Evolutionary conservation across 2,888 invertebrate species (phyloP), one percentile per base, ranked within the genome.

Genomic region (Amiota minor): DNA sequence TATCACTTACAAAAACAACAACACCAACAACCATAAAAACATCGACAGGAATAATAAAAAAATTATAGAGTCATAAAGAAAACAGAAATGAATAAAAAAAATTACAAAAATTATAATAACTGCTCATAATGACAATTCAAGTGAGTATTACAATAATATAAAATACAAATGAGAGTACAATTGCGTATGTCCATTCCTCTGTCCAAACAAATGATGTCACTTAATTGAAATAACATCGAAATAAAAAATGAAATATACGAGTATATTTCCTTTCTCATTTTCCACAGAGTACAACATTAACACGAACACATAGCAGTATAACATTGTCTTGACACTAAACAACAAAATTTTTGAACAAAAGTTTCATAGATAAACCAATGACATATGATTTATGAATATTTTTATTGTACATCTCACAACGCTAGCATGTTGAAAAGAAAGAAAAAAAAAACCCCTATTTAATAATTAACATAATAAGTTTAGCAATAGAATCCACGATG

Each of bases 151-250:
- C 14, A 53, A n/a, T 53, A 53, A n/a, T 16, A 16, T 14, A 53
- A 9, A 16, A 12, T 53, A 16, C 53, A 53, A 16, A n/a, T 45
- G 45, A 77, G 75, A 74, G 70, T 67, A 55, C 71, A 73, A 56
- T 56, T 45, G 46, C 47, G 55, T 71, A 70, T 72, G 59, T 74
- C 69, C 76, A 59, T 68, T 50, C 61, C 62, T 35, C n/a, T 11
- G 12, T 9, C 72, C 72, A 75, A 68, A 72, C 35, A 64, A 71
- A 64, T 71, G 64, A 71, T 64, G 64, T 71, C 71, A 71, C 64
- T 71, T 64, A 64, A 64, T 71, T 71, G 64, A 71, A 71, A 64
- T 45, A 71, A 64, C 50, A 71, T 16, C 3, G 14, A 62, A 62
- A 62, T 14, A 62, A 62, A 62, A 62, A 62, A 62, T n/a, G 14